Percentiles rank a stretch among this genome's conserved stretches.
Conservation (phyloP, 2,888 invertebrate species). For the Laspeyria flexula region DNA sequence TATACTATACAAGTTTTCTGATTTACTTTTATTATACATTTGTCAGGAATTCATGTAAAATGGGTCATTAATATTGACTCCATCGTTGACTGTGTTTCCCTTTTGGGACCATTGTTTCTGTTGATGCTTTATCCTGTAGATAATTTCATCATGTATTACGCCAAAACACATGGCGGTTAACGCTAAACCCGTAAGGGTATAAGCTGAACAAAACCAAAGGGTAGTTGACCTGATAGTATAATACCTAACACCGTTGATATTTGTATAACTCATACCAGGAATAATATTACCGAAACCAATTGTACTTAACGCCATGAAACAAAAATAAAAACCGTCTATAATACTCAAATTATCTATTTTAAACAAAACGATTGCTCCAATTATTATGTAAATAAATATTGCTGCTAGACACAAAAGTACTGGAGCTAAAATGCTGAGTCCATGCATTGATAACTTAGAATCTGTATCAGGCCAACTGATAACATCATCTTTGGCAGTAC, state of each 20-base stretch:
- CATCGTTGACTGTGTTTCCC: constrained; percentile 88
- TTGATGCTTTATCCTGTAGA: constrained; percentile 92
- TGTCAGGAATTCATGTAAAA: constrained; percentile 91
- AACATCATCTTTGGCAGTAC: constrained; percentile 87
- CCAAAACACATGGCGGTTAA: constrained; percentile 96
- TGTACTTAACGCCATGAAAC: constrained; percentile 97
- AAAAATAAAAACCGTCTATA: constrained; percentile 96
- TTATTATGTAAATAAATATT: constrained; percentile 95
- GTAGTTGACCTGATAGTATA: constrained; percentile 89
- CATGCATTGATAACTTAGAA: constrained; percentile 90
- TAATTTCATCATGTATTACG: constrained; percentile 95
- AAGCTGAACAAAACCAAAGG: constrained; percentile 95
- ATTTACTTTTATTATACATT: constrained; percentile 86
- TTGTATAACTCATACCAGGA: constrained; percentile 88
- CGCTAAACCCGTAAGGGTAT: constrained; percentile 94
- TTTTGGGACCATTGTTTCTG: constrained; percentile 88
- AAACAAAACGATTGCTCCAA: constrained; percentile 95
- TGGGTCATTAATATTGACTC: constrained; percentile 87
- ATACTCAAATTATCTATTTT: constrained; percentile 96
- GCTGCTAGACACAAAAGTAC: constrained; percentile 95
- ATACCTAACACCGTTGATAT: constrained; percentile 81
- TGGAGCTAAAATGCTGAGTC: constrained; percentile 95
- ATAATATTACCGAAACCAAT: constrained; percentile 96
- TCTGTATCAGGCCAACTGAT: constrained; percentile 90
- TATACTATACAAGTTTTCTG: constrained; percentile 86